A percentile compares a stretch with the other conserved stretches of the same genome.
Conservation (phyloP, 1,140 invertebrate species). For the Melipona quadrifasciata region DNA sequence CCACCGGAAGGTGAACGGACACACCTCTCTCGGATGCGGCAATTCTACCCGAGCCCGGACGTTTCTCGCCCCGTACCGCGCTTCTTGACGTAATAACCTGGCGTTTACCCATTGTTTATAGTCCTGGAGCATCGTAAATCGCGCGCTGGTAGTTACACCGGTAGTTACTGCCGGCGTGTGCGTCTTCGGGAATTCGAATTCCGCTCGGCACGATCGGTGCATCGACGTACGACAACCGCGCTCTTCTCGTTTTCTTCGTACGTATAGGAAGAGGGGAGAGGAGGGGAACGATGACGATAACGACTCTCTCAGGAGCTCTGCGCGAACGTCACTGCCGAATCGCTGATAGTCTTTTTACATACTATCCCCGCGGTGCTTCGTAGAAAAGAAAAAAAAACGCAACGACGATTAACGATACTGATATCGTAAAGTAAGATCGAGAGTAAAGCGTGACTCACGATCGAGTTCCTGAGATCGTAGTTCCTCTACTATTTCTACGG, state of each 20-base stretch:
- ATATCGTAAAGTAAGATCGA: slow-evolving; percentile 31
- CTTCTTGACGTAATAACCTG: slow-evolving; percentile 67
- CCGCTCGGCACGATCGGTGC: slow-evolving; percentile 29
- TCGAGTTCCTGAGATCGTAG: neutral
- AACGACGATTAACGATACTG: slow-evolving; percentile 9
- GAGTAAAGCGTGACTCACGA: slow-evolving; percentile 35
- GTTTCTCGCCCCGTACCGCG: slow-evolving; percentile 27
- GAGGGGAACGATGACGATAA: slow-evolving; percentile 38
- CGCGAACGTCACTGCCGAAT: slow-evolving; percentile 30
- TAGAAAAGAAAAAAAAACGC: slow-evolving; percentile 1
- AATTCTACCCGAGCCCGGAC: neutral
- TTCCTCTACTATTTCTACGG: neutral
- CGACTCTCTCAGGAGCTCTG: slow-evolving; percentile 63
- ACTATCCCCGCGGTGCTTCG: slow-evolving; percentile 28
- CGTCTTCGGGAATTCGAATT: slow-evolving; percentile 50
- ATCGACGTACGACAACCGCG: slow-evolving; percentile 2
- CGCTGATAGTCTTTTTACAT: slow-evolving; percentile 55
- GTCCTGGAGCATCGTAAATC: slow-evolving; percentile 64
- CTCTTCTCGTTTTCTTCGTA: neutral
- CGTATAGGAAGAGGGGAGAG: slow-evolving; percentile 7
- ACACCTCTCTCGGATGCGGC: slow-evolving; percentile 42
- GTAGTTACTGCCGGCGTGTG: slow-evolving; percentile 46
- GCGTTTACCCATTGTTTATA: slow-evolving; percentile 73
- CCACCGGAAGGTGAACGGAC: slow-evolving; percentile 33
- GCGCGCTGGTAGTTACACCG: slow-evolving; percentile 23